Base-by-base conservation (phyloP, 2,113 vertebrate genomes). In the Podarcis raffonei region DNA sequence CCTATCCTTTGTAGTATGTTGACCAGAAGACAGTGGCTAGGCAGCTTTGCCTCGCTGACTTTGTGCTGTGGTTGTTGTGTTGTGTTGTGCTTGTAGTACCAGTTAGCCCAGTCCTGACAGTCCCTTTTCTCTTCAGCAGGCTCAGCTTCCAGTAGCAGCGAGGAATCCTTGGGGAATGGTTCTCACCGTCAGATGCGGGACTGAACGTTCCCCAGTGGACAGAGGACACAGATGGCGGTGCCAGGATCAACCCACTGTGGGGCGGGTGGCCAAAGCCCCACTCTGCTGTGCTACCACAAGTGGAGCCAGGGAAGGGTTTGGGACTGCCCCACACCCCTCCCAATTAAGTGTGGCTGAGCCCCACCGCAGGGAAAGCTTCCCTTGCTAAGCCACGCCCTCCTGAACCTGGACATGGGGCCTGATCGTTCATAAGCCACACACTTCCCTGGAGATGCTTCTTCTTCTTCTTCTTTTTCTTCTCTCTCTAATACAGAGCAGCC, bases 301-400 rank as follows among this genome's bases (percentile, higher is more conserved):
- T 11, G 69, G 87, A 59, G 87, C 87, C 75, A 89, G 81, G 87
- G 87, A 78, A 83, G 81, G 74, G 39, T 69, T 25, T 78, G 87
- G 72, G 87, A 77, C 62, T 48, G 32, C 39, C 80, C 35, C 39
- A 18, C 59, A 66, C 16, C 72, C 37, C n/a, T 89, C 81, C 87
- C 39, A 39, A 62, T 72, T 23, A 69, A 69, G 74, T 78, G 81
- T 23, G n/a, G 22, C 81, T 22, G n/a, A 53, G 25, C 32, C 81
- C 87, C 30, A 35, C 13, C 4, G 35, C n/a, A 77, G 42, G 74
- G 72, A 57, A 78, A 53, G 62, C 4, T 78, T 9, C 42, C 65
- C 74, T 20, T 68, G 62, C 35, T 37, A 20, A 53, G 25, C 7
- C 22, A 66, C 74, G n/a, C 32, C n/a, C 74, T 78, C 62, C 81